Evolutionary conservation across 1,140 invertebrate species (phyloP), one percentile per base, ranked within the genome.

Genomic region (Ips typographus): DNA sequence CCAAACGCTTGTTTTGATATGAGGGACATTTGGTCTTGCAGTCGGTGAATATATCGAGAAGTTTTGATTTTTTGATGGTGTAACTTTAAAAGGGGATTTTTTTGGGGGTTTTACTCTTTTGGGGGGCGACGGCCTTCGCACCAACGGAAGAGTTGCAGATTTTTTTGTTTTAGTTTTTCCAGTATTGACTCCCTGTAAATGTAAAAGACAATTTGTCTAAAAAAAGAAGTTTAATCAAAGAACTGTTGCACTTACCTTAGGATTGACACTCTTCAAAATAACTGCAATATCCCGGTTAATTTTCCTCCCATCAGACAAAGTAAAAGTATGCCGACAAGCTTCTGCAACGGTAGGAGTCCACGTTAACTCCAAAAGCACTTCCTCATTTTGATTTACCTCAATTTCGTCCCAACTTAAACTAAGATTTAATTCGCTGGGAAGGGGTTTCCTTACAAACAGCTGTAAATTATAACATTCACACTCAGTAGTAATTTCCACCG

Each of bases 261-360:
- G 55, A 42, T 43, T 39, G 5, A 67, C 40, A 40, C 75, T 65
- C 78, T 88, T 88, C 1, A 88, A 83, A 2, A 87, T 84, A 40
- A 91, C 76, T 58, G 85, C 80, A n/a, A 91, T 83, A 73, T 90
- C 88, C 77, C 88, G 87, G 73, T 86, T 85, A 22, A 88, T 85
- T 71, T 85, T 83, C 61, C 84, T 83, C 58, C 82, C 85, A 79
- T 89, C 88, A 1, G 82, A 83, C 8, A 91, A 79, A 70, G 86
- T 85, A 36, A 91, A 74, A 1, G 83, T 86, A 72, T 89, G 86
- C 70, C 89, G 82, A 74, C 86, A 85, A 2, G 84, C 80, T 37
- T 86, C 85, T 58, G 80, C 80, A 60, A 85, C 80, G 41, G 65
- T 78, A 1, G 90, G 89, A 6, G 74, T 83, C 90, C 90, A 91